Conservation (phyloP, 2,113 vertebrate genomes). For the Piliocolobus tephrosceles region DNA sequence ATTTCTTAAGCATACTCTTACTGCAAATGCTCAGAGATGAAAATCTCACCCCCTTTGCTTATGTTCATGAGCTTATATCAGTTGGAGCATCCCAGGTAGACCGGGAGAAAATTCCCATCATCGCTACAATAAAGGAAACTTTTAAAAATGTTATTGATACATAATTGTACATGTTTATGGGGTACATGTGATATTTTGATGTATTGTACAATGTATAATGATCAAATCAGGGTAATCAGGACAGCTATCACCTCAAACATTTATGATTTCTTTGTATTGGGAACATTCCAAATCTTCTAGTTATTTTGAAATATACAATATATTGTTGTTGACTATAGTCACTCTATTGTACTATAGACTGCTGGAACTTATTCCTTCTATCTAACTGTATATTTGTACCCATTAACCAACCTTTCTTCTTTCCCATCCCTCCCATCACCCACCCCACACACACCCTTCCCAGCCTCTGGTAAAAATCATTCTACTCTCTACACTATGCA, state of each 20-base stretch:
- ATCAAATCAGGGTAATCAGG: neutral
- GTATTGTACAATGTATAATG: neutral
- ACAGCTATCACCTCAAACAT: neutral
- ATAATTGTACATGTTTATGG: neutral
- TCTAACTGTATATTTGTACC: neutral
- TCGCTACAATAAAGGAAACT: slow-evolving; percentile 48
- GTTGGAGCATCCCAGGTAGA: neutral
- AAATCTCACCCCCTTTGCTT: slow-evolving; percentile 22
- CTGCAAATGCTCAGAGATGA: neutral
- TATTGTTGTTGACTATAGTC: neutral
- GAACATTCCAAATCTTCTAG: neutral
- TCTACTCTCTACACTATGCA: neutral
- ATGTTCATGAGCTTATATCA: slow-evolving; percentile 36
- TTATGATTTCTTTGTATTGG: neutral
- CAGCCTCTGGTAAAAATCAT: neutral
- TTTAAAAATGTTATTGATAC: neutral
- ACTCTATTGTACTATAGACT: neutral
- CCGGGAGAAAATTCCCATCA: neutral
- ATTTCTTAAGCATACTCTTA: slow-evolving; percentile 40
- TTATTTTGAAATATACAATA: neutral
- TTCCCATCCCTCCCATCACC: neutral
- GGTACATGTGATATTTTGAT: neutral
- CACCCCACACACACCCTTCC: neutral
- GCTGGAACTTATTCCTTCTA: neutral
- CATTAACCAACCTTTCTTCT: neutral